Evolutionary conservation across 2,797 vertebrate species (phyloP).

Genomic region (Hafferia zeledoni): DNA sequence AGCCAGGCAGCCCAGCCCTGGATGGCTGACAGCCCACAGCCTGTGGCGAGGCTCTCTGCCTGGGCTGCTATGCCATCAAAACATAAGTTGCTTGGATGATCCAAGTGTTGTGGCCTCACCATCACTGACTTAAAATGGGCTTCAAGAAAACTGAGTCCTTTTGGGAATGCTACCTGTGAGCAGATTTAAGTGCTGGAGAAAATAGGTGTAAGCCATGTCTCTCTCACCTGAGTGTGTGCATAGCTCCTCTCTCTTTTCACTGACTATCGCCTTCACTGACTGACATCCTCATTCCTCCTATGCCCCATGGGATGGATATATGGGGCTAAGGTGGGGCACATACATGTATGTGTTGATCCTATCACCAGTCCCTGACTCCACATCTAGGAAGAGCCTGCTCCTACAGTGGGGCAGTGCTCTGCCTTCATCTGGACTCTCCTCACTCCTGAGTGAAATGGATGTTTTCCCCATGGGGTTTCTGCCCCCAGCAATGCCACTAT

Average conservation of each 20-base stretch:
- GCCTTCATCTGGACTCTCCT: too few species aligned
- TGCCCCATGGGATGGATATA: too few species aligned
- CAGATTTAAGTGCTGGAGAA: background rate
- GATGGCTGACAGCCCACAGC: background rate
- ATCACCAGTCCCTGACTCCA: too few species aligned
- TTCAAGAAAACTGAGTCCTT: background rate
- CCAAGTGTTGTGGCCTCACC: background rate
- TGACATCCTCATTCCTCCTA: too few species aligned
- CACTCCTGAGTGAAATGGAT: too few species aligned
- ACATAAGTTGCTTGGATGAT: fast-evolving
- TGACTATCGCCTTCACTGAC: too few species aligned
- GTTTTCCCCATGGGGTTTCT: too few species aligned
- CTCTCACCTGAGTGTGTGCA: background rate
- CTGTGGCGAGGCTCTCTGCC: background rate
- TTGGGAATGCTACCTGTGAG: background rate
- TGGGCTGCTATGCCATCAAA: background rate
- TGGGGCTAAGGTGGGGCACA: too few species aligned
- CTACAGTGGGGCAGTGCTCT: too few species aligned
- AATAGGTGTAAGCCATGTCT: background rate
- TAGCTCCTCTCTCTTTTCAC: background rate
- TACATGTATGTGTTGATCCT: too few species aligned
- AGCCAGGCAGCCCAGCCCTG: background rate
- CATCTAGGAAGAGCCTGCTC: too few species aligned
- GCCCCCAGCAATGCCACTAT: background rate
- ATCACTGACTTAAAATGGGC: background rate